phyloP scores from a whole-genome alignment of 2,113 vertebrate genomes.

The Okapia johnstoni region DNA sequence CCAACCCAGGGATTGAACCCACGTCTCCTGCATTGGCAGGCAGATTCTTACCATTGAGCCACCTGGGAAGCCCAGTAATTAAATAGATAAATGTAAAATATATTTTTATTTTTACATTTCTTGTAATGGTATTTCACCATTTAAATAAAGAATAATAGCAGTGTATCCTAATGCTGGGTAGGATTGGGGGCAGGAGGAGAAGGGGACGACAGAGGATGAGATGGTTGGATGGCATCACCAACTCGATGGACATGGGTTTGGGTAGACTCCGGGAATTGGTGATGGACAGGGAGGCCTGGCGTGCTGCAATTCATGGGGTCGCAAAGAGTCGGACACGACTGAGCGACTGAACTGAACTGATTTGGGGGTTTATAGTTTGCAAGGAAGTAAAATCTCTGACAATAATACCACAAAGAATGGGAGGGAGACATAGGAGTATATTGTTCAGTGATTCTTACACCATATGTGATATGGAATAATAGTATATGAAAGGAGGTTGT shows the following conservation, averaged over 20 bases:
- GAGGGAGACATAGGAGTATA: accelerated
- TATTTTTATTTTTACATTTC: neutral
- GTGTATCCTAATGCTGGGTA: too few relatives aligned
- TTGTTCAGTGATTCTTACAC: neutral
- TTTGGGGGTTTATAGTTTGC: too few relatives aligned
- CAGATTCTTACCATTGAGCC: neutral
- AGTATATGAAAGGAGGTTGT: neutral
- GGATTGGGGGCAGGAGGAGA: too few relatives aligned
- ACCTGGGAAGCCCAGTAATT: neutral
- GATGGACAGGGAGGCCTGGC: too few relatives aligned
- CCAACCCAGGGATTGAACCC: neutral
- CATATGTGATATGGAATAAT: accelerated
- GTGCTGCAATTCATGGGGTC: too few relatives aligned
- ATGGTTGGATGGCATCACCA: too few relatives aligned
- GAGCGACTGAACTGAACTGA: too few relatives aligned
- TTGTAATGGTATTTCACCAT: neutral
- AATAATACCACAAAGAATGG: neutral
- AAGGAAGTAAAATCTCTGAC: neutral
- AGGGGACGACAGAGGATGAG: too few relatives aligned
- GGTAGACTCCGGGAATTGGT: too few relatives aligned
- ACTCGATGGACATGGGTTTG: too few relatives aligned
- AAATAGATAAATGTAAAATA: neutral
- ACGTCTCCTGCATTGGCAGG: neutral
- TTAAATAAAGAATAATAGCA: neutral
- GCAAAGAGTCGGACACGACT: too few relatives aligned